Evolutionary conservation across 2,888 invertebrate species (phyloP), one percentile per base, ranked within the genome.

Genomic region (Amiota minor): DNA sequence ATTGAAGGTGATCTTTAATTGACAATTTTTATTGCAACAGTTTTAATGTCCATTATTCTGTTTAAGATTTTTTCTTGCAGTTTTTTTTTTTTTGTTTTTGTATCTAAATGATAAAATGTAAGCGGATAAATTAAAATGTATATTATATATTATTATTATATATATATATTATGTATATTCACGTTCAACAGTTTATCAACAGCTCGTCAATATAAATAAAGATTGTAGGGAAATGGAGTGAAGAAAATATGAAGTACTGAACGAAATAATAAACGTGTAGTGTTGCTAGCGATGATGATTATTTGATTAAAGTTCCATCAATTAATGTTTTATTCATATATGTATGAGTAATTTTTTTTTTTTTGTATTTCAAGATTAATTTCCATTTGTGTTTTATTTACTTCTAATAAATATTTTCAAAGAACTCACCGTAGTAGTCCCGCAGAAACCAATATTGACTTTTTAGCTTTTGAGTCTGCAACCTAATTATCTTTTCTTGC

Each of bases 171-270:
- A 49, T 49, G 49, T 65, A n/a, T 62, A 45, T 62, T 23, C 45
- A 45, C 45, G 45, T 2, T 6, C 14, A 14, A 2, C n/a, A 68
- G 77, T 76, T 74, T 77, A 78, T 77, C 77, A 78, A 78, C 76
- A 72, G 76, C 70, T 75, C 74, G 73, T 78, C 77, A 73, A 35
- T 35, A 35, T 35, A 35, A 35, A 35, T 35, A 35, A 35, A 35
- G 2, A 35, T 35, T 35, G 35, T 35, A 35, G 35, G 23, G 35
- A 35, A 35, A 35, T 35, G 6, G 76, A 75, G 70, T 73, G 67
- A 73, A 71, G 70, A 70, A 76, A 77, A 75, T 75, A 73, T 62
- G 62, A 62, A 12, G 9, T 35, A 62, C 12, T 23, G 23, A 23
- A 23, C 23, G 23, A 23, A 35, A 35, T 35, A 35, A 3, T 35